Evolutionary conservation across 2,113 vertebrate genomes (phyloP).

Genomic region (Aphelocoma coerulescens): DNA sequence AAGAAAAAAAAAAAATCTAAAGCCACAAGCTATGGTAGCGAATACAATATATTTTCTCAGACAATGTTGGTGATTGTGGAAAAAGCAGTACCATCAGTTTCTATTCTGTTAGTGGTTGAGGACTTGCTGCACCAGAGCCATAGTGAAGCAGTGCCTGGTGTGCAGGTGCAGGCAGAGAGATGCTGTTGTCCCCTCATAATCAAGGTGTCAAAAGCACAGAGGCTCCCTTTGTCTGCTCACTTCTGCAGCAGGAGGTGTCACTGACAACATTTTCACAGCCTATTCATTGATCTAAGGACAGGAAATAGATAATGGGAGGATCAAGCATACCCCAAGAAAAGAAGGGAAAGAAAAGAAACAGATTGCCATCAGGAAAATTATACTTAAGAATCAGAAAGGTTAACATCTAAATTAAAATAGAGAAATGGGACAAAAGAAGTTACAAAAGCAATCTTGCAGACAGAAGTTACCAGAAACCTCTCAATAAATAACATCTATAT

Average conservation of each 20-base stretch:
- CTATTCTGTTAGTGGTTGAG: neutral
- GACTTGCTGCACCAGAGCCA: neutral
- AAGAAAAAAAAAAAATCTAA: neutral
- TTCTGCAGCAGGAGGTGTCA: neutral
- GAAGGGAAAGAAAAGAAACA: neutral
- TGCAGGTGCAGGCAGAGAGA: neutral
- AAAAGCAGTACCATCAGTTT: neutral
- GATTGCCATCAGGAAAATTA: neutral
- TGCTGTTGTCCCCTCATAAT: neutral
- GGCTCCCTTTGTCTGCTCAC: neutral
- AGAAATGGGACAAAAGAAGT: neutral
- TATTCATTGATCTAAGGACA: neutral
- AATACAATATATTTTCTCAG: neutral
- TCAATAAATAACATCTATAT: neutral
- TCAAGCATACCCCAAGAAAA: neutral
- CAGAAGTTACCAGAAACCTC: neutral
- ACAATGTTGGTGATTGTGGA: neutral
- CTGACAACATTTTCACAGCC: neutral
- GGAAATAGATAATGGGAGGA: neutral
- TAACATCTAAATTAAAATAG: neutral
- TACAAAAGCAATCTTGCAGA: neutral
- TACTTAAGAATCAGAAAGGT: neutral
- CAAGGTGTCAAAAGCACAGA: neutral
- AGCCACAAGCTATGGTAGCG: neutral
- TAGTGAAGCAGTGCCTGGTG: neutral